Evolutionary conservation across 2,797 vertebrate species (phyloP), one percentile per base, ranked within the genome.

Genomic region (Loriculus beryllinus): DNA sequence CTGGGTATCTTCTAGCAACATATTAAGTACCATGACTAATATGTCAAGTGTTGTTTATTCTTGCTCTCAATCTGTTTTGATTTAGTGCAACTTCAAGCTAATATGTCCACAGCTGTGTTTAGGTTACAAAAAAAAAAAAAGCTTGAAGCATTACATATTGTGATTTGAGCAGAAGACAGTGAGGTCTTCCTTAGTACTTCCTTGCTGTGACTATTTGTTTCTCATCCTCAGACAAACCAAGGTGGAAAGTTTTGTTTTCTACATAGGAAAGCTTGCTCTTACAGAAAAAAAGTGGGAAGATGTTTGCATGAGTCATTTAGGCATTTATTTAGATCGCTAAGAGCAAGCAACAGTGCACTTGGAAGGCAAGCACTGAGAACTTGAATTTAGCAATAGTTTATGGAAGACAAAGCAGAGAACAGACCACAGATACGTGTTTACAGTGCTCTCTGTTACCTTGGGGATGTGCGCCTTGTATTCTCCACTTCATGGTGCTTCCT

Each of bases 71-170:
- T 80, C 82, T 89, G 64, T 89, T 93, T 94, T 62, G 49, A 31
- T 91, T 91, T 86, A 78, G 43, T 62, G 65, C 17, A 18, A 29
- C 65, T 82, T 91, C 82, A 86, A 42, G 70, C 51, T 91, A 89
- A 52, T 70, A 28, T 47, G 45, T 25, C 81, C 10, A 56, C 95
- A 94, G 74, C 86, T 96, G 84, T 94, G 86, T 93, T 95, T 93
- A 77, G 29, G 20, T 74, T 86, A 71, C 31, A 78, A 76, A 57
- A 86, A 40, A 76, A 57, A 86, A 40, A 65, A 76, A 75, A 39
- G 12, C 7, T 29, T 67, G 56, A 68, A 4, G 11, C 33, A 39
- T 54, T 74, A 39, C 23, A 16, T 78, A 31, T 17, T 68, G 40
- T 21, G 48, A 20, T 25, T 52, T 49, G 56, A 85, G 43, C 48